Conservation (phyloP, 2,888 invertebrate genomes). For the Agrenia bidenticulata region DNA sequence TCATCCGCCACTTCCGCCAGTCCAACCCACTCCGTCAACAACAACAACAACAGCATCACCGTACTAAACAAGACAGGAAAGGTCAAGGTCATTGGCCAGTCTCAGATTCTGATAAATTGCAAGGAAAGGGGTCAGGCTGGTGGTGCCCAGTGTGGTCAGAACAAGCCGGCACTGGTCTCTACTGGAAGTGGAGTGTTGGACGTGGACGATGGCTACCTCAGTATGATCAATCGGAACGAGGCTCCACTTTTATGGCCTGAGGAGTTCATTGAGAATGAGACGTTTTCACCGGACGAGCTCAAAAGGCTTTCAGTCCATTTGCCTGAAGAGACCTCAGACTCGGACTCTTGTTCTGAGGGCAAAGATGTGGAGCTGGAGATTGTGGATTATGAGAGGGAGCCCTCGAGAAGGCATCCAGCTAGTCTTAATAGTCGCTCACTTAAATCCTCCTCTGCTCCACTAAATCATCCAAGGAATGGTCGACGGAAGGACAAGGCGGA, state of each 20-base stretch:
- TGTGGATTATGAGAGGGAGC: constrained; percentile 19
- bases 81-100: not conserved
- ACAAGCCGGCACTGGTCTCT: not conserved
- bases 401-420: not conserved
- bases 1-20: constrained; percentile 5
- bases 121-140: not conserved
- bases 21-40: constrained; percentile 15
- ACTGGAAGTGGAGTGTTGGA: constrained; percentile 30
- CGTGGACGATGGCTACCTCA: constrained; percentile 52
- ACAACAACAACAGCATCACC: constrained; percentile 7
- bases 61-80: not conserved
- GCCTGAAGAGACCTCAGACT: constrained; percentile 18
- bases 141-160: not conserved
- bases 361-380: constrained; percentile 12
- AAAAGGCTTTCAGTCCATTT: constrained; percentile 43
- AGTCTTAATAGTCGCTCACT: not conserved
- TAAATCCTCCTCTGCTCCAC: not conserved
- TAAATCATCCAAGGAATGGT: not conserved
- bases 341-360: constrained; percentile 2
- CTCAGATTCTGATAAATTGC: too few species aligned
- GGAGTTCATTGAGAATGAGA: constrained; percentile 51
- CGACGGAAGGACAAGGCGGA: constrained; percentile 43
- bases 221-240: constrained; percentile 52
- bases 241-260: constrained; percentile 51
- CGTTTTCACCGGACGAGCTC: constrained; percentile 50